Base-by-base conservation (phyloP, 1,140 invertebrate species). In the Araneus ventricosus region DNA sequence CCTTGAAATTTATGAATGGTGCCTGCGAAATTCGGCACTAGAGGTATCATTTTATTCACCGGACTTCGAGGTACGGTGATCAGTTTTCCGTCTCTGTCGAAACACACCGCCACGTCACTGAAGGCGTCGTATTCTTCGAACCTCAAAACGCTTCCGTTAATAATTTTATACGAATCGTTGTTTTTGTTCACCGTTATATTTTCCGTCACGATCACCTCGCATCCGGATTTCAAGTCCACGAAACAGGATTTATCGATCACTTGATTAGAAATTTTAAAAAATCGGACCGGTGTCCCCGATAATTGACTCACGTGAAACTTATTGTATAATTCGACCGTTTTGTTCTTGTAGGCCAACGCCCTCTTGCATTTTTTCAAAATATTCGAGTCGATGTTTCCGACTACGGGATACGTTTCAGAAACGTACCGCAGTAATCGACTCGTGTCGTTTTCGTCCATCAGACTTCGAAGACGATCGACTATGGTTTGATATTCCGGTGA, bases 41-140 rank as follows among this genome's bases (percentile, higher is more conserved):
- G 5, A n/a, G 80, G 80, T 17, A 84, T 27, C 0, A n/a, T 10
- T 4, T 6, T 20, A 34, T 14, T n/a, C n/a, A n/a, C n/a, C n/a
- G 8, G 5, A 2, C 24, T 45, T 45, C 80, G 24, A n/a, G n/a
- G n/a, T n/a, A 2, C 4, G 17, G 45, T 41, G n/a, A 1, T 6
- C 6, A 45, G 17, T 41, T 24, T 41, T 41, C 6, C 6, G 7
- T 27, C 1, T 4, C 30, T 52, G 59, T 90, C 37, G 2, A 24
- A 79, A 37, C 88, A 90, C 4, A 57, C 5, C 1, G 20, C n/a
- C 0, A 6, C 2, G 34, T 91, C 89, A 0, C 34, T 17, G n/a
- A n/a, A n/a, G n/a, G n/a, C n/a, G 30, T 84, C 24, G 8, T 91
- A 91, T n/a, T 39, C 3, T n/a, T 39, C 22, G 84, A 91, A 91